phyloP scores from a whole-genome alignment of 1,140 invertebrate species.

The Drosophila willistoni region DNA sequence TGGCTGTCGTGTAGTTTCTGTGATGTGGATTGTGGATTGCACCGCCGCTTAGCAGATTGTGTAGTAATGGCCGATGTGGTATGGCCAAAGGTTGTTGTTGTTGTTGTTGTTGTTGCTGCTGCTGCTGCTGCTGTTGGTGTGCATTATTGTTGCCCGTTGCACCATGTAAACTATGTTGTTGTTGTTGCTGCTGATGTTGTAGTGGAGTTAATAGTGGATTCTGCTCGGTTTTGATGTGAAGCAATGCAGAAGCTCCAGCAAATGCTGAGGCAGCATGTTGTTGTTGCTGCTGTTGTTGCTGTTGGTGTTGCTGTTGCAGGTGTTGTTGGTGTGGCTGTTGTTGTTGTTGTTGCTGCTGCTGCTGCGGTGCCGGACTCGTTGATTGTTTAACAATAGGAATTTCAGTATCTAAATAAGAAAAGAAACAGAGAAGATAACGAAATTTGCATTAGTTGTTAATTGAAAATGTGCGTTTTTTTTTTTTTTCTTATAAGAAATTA shows the following conservation, averaged over 20 bases:
- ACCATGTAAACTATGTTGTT: conserved; percentile 61
- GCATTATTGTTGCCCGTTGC: conserved; percentile 46
- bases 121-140: conserved; percentile 59
- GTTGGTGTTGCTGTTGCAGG: conserved; percentile 67
- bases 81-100: conserved; percentile 73
- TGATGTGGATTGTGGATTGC: conserved; percentile 82
- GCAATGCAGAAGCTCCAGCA: conserved; percentile 56
- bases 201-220: conserved; percentile 67
- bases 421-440: conserved; percentile 10
- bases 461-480: not conserved
- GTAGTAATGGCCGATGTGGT: conserved; percentile 80
- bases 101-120: conserved; percentile 50
- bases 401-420: conserved; percentile 77
- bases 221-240: conserved; percentile 81
- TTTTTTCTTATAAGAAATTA: not conserved
- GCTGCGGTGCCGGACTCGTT: conserved; percentile 78
- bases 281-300: conserved; percentile 61
- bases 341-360: conserved; percentile 61
- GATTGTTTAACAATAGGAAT: conserved; percentile 83
- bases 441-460: conserved; percentile 5
- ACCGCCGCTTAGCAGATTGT: conserved; percentile 81
- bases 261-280: conserved; percentile 52
- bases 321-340: conserved; percentile 66
- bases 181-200: conserved; percentile 67
- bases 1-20: conserved; percentile 81